Percentiles rank a stretch among this genome's conserved stretches.
These are phyloP conservation scores for Smittia sp. DNA, from an alignment of 2,888 invertebrate species.

Conservation along the genomic window DNA sequence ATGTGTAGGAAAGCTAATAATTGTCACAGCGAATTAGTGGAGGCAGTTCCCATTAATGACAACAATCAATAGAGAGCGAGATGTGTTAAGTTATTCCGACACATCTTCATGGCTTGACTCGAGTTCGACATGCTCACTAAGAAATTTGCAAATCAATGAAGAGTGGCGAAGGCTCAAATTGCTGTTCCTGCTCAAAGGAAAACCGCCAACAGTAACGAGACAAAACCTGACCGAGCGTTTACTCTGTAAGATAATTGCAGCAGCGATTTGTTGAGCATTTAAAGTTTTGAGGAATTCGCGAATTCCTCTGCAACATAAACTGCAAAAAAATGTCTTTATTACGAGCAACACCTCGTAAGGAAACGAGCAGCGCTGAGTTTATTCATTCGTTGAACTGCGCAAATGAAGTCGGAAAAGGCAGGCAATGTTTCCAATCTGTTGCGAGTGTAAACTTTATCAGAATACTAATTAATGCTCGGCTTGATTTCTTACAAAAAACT, in stretches of 20 bases:
- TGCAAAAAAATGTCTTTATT: neutral
- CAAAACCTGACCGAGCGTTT: neutral
- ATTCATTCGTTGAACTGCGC: neutral
- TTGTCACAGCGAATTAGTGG: slow-evolving; percentile 17
- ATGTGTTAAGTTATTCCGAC: slow-evolving; percentile 13
- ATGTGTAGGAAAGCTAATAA: slow-evolving; percentile 8
- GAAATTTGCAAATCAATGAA: too few relatives aligned
- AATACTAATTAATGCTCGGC: slow-evolving; percentile 6
- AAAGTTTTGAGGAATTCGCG: neutral
- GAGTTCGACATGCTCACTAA: neutral
- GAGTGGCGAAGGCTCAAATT: too few relatives aligned
- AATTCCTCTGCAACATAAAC: neutral
- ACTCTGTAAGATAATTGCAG: neutral
- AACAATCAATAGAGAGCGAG: neutral
- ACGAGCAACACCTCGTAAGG: neutral
- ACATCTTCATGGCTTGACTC: neutral
- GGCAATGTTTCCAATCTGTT: slow-evolving; percentile 6
- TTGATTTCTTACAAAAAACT: neutral
- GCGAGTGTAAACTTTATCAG: slow-evolving; percentile 21
- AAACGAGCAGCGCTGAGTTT: neutral
- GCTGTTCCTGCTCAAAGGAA: too few relatives aligned
- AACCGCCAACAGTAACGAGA: too few relatives aligned
- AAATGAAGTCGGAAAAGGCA: neutral
- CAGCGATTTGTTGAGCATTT: neutral
- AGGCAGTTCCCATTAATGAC: neutral